Evolutionary conservation across 2,797 vertebrate genomes (phyloP).

Genomic region (Sternarchorhynchus goeldii): DNA sequence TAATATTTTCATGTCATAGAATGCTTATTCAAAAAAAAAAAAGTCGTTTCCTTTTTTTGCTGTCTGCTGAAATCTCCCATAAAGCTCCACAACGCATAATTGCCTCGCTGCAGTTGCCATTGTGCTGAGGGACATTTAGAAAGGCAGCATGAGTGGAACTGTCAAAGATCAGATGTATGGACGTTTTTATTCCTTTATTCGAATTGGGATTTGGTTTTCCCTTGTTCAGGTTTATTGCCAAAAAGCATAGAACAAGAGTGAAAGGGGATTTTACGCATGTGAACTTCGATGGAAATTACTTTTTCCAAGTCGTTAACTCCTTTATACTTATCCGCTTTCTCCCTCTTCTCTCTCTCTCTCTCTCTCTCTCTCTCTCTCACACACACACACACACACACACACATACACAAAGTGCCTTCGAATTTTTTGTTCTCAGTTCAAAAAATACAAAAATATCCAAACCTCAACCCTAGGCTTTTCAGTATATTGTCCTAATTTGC

Average conservation of each 20-base stretch:
- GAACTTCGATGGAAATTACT: constrained; percentile 62
- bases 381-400: too few species aligned
- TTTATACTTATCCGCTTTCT: constrained; percentile 37
- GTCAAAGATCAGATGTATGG: constrained; percentile 48
- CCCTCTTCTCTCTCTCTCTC: constrained; percentile 2
- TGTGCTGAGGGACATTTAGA: constrained; percentile 49
- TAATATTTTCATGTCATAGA: too few species aligned
- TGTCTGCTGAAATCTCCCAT: constrained; percentile 25
- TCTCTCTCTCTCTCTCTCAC: too few species aligned
- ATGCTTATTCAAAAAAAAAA: too few species aligned
- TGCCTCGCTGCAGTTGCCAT: constrained; percentile 21
- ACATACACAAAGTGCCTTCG: constrained; percentile 15
- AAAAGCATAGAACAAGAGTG: constrained; percentile 68
- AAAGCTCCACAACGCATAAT: not conserved
- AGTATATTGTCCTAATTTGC: too few species aligned
- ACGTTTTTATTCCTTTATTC: constrained; percentile 66
- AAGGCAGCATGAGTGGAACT: constrained; percentile 48
- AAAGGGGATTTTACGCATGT: constrained; percentile 71
- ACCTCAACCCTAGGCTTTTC: too few species aligned
- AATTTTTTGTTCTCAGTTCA: constrained; percentile 29
- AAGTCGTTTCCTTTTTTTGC: too few species aligned
- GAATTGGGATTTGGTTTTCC: constrained; percentile 60
- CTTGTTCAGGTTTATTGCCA: constrained; percentile 70
- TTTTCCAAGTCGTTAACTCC: constrained; percentile 59
- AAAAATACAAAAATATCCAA: constrained; percentile 22